phyloP scores from a whole-genome alignment of 2,797 vertebrate species.

The Alauda arvensis region DNA sequence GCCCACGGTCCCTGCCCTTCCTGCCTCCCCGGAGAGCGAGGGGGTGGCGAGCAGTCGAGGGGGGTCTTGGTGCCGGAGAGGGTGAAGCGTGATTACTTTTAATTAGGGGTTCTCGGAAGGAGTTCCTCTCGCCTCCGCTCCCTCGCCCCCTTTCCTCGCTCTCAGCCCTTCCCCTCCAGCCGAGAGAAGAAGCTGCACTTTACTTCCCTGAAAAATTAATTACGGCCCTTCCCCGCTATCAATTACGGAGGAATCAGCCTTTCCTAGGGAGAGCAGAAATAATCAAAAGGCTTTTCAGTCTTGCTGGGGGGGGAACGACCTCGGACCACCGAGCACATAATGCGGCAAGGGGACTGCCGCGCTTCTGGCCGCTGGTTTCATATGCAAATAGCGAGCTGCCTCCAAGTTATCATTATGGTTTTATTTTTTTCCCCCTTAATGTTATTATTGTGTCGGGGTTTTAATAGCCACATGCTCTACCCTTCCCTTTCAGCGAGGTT shows the following conservation, averaged over 20 bases:
- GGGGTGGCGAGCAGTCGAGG: neutral
- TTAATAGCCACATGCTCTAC: slow-evolving; percentile 27
- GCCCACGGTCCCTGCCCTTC: slow-evolving; percentile 27
- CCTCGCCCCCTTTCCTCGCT: neutral
- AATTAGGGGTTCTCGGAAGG: neutral
- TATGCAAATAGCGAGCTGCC: slow-evolving; percentile 43
- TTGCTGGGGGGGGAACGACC: neutral
- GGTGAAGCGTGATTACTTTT: slow-evolving; percentile 4
- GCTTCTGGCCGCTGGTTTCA: slow-evolving; percentile 37
- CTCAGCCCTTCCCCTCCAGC: neutral
- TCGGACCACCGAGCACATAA: slow-evolving; percentile 6
- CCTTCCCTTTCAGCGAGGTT: slow-evolving; percentile 20
- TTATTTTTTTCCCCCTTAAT: neutral
- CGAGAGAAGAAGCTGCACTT: slow-evolving; percentile 9
- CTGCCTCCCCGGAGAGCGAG: slow-evolving; percentile 9
- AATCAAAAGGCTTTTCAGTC: slow-evolving; percentile 70
- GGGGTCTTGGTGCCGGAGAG: neutral
- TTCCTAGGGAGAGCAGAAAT: slow-evolving; percentile 72
- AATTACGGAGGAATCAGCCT: slow-evolving; percentile 74
- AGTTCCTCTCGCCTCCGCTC: neutral
- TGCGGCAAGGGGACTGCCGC: slow-evolving; percentile 5
- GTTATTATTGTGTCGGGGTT: slow-evolving; percentile 22
- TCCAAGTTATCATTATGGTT: slow-evolving; percentile 34
- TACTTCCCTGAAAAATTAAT: slow-evolving; percentile 66
- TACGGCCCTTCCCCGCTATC: slow-evolving; percentile 73